Base-by-base conservation (phyloP, 2,797 vertebrate species). In the Lithobates sylvaticus region DNA sequence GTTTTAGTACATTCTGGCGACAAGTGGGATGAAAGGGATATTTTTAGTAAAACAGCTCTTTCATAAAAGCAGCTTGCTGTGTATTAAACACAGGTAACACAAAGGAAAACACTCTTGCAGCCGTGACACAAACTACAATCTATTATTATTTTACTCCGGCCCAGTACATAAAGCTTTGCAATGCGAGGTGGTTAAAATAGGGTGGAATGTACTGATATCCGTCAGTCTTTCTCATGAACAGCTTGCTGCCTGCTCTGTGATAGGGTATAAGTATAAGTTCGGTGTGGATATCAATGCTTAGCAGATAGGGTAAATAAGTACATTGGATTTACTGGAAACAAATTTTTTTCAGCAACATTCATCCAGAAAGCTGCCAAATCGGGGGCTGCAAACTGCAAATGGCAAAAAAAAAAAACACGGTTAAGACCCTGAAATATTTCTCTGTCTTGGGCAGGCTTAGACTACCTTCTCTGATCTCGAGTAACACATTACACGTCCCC, bases 101-200 rank as follows among this genome's bases (percentile, higher is more conserved):
- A 87, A 87, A 84, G n/a, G 76, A 61, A 79, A 83, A 79, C 76
- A 79, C 74, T 78, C 69, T 87, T 61, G 74, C 81, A 44, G 86
- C 76, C 78, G 69, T 84, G 76, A 82, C 65, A 87, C 81, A 84
- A 84, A 84, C 76, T 70, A 15, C 64, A 75, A 79, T 76, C 80
- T 87, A 87, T 87, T 79, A 84, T 84, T 87, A 84, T 75, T 80
- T 79, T 80, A 75, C 71, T 70, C 76, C 84, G 81, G 47, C 81
- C 81, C 79, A 87, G 78, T 72, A 73, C 34, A 74, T 87, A 80
- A 87, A 76, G 85, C 70, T 73, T 76, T 47, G 47, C 58, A 39
- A 9, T 54, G 34, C 70, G 34, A 79, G 75, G 61, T 73, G 65
- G 68, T 61, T 82, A 67, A 78, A 87, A 69, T 68, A 42, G 69